A percentile compares a stretch with the other conserved stretches of the same genome.
phyloP scores from a whole-genome alignment of 2,888 invertebrate genomes.

The Xestia sexstrigata region DNA sequence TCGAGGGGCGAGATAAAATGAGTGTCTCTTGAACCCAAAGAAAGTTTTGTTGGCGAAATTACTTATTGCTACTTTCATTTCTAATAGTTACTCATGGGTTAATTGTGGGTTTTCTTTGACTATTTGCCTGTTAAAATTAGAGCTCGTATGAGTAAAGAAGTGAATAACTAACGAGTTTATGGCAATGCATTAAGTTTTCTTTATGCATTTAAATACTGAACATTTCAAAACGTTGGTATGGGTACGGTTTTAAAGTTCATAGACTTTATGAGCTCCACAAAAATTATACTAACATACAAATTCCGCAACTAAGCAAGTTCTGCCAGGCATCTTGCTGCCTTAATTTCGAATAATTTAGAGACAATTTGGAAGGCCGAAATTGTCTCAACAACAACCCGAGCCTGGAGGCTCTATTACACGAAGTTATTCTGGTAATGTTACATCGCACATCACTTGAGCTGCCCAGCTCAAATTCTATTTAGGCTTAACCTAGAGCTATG shows the following conservation, averaged over 20 bases:
- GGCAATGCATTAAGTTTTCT: background rate
- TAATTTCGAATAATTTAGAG: conserved; percentile 51
- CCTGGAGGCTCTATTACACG: conserved; percentile 45
- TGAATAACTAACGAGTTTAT: background rate
- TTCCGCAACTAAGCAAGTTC: conserved; percentile 13
- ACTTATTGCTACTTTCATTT: conserved; percentile 12
- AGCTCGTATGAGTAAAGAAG: background rate
- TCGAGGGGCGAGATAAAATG: conserved; percentile 41
- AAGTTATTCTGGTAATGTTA: conserved; percentile 54
- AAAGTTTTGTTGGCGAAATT: conserved; percentile 1
- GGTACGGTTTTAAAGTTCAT: background rate
- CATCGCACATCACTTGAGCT: conserved; percentile 37
- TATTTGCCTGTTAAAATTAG: background rate
- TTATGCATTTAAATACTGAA: background rate
- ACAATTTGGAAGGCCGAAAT: conserved; percentile 41
- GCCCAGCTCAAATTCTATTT: conserved; percentile 45
- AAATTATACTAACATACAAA: conserved; percentile 29
- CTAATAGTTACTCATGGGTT: background rate
- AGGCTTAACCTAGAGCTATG: conserved; percentile 20
- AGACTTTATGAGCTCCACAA: conserved; percentile 13
- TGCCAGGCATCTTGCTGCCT: conserved; percentile 29
- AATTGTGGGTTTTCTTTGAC: background rate
- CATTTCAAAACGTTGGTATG: background rate
- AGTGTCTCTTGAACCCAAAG: conserved; percentile 23
- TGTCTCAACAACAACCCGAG: conserved; percentile 36